Evolutionary conservation across 2,797 vertebrate genomes (phyloP).

Genomic region (Anguilla megastoma): DNA sequence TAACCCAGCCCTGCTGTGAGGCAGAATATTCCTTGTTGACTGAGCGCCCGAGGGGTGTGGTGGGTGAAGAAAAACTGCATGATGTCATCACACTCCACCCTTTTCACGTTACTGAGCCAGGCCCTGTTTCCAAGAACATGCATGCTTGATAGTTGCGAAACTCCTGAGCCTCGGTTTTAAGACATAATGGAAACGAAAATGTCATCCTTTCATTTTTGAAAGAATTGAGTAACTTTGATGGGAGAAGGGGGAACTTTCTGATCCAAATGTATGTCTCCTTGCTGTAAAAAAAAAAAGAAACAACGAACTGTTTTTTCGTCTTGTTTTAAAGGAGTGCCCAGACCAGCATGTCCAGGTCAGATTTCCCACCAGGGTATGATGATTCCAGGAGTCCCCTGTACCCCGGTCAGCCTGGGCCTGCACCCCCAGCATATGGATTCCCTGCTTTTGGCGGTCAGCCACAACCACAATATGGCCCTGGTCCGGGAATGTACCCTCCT

Average conservation of each 20-base stretch:
- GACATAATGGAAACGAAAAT: neutral
- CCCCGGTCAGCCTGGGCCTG: conserved; percentile 58
- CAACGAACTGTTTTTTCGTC: neutral
- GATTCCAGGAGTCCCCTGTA: conserved; percentile 72
- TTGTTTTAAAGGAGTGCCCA: conserved; percentile 18
- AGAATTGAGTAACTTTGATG: neutral
- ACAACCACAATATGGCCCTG: conserved; percentile 13
- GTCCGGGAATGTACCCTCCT: conserved; percentile 28
- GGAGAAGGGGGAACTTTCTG: neutral
- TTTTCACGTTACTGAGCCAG: neutral
- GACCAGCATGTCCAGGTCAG: conserved; percentile 80
- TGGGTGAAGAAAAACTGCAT: neutral
- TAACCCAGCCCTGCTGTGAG: neutral
- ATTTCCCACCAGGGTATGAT: conserved; percentile 81
- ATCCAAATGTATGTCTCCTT: neutral
- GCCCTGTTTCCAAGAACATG: neutral
- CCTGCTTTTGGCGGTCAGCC: conserved; percentile 53
- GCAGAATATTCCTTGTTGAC: neutral
- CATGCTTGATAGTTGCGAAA: neutral
- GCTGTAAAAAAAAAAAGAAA: neutral
- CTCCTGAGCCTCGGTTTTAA: neutral
- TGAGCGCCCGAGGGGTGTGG: neutral
- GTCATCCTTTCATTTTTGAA: neutral
- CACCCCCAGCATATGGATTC: conserved; percentile 68
- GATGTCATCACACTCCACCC: conserved; percentile 4